phyloP scores from a whole-genome alignment of 2,888 invertebrate species.

The Gastrophysa polygoni region DNA sequence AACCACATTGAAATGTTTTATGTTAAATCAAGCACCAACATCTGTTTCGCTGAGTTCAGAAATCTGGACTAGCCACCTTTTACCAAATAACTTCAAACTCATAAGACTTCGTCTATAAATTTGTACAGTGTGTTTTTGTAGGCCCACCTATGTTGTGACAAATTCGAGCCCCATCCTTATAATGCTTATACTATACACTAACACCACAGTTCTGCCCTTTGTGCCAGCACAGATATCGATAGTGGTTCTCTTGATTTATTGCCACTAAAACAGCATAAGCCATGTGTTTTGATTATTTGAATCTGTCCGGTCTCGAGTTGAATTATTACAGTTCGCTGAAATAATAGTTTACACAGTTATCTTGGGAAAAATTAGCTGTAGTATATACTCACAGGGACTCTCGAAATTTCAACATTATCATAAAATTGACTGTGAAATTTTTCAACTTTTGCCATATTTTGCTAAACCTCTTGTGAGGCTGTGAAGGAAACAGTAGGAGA shows the following conservation, averaged over 20 bases:
- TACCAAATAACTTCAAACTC: not conserved
- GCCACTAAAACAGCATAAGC: constrained; percentile 36
- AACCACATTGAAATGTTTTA: too few species aligned
- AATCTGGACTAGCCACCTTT: not conserved
- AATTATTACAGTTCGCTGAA: too few species aligned
- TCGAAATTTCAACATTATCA: too few species aligned
- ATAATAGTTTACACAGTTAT: too few species aligned
- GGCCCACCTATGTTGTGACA: constrained; percentile 41
- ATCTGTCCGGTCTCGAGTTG: constrained; percentile 28
- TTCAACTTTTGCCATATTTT: too few species aligned
- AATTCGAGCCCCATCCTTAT: constrained; percentile 31
- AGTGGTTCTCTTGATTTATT: constrained; percentile 27
- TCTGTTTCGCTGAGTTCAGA: not conserved
- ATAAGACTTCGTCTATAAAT: not conserved
- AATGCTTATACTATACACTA: not conserved
- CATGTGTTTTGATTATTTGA: constrained; percentile 44
- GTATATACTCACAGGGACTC: too few species aligned
- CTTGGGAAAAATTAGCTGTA: too few species aligned
- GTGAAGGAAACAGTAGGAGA: too few species aligned
- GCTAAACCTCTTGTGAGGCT: too few species aligned
- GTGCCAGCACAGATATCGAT: constrained; percentile 1
- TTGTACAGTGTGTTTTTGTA: constrained; percentile 9
- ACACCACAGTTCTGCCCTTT: constrained; percentile 29
- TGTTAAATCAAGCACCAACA: too few species aligned
- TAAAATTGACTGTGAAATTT: too few species aligned